Base-by-base conservation (phyloP, 2,113 vertebrate genomes). In the Panthera leo region DNA sequence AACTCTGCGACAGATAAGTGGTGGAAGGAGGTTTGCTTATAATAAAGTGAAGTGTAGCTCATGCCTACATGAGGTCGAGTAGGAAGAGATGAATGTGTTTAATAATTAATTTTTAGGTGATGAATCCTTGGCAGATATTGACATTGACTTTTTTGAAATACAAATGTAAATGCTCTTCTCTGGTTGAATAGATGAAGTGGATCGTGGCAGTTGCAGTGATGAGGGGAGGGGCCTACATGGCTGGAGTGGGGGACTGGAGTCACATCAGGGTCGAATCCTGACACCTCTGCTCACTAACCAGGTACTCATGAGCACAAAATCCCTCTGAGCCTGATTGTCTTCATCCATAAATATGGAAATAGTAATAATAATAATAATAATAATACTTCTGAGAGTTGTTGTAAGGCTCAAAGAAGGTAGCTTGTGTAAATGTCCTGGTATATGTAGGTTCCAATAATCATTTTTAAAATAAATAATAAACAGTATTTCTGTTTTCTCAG, bases 71-170 rank as follows among this genome's bases (percentile, higher is more conserved):
- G 85, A 97, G 36, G 51, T 89, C 91, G 89, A 85, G 58, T 34
- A 85, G 82, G 85, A 65, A 88, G 85, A 87, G 68, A 75, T 36
- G 58, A 75, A n/a, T 61, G 7, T 85, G 45, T 67, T 91, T 88
- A 94, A 94, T 94, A 93, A 88, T 85, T 92, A 86, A 53, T 84
- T 82, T 96, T 27, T 25, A 85, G 58, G 61, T 89, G 82, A 85
- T 58, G 73, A 76, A 51, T 84, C 85, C 31, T 88, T 42, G 71
- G 21, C 14, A 55, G 85, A 48, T 76, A 83, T 23, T 89, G 76
- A 82, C 65, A 21, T 9, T 71, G 53, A 68, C 73, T 93, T 82
- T 93, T 85, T 42, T 65, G 70, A 84, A 71, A 71, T 73, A 31
- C 71, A 92, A 29, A 85, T 73, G n/a, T 4, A 68, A 76, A 73